Evolutionary conservation across 1,140 invertebrate genomes (phyloP), one percentile per base, ranked within the genome.

Genomic region (Eupeodes corollae): DNA sequence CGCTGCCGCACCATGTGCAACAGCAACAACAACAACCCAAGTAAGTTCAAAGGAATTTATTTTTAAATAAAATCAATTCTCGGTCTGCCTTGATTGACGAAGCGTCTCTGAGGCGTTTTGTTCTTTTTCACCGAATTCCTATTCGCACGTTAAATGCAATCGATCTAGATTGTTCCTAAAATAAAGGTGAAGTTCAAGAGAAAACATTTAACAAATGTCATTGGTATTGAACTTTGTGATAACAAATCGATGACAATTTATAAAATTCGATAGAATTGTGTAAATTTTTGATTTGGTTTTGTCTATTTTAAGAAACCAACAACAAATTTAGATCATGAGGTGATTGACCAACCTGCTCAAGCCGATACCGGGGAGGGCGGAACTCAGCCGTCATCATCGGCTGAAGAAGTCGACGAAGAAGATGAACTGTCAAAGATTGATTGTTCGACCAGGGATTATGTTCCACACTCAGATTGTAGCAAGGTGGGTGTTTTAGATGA

Each of bases 401-500:
- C 12, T 40, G 39, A 40, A n/a, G n/a, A n/a, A 48, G 1, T 38
- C 34, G 14, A 12, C 30, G 40, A 47, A 46, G 12, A 14, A 41
- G 62, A 61, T n/a, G 60, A 62, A 56, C 41, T 54, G 40, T 60
- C 41, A 34, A 53, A 60, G 39, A 71, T 78, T 14, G 74, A 76
- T 53, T 79, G 74, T 49, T 66, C 64, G 16, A 67, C 75, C 44
- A 70, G 76, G 37, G 81, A 84, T 55, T 85, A 77, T 59, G 67
- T 83, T 51, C 73, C 83, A 6, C 78, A 83, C 60, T 73, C 77
- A 55, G 74, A 83, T 46, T 82, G 82, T 51, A 50, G 64, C 52
- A 73, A 77, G 68, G 56, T 59, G 34, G 32, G 10, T 32, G 5
- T 12, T 38, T 11, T n/a, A 34, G 33, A 13, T 13, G 14, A 26